These are phyloP conservation scores for Plutella xylostella DNA, from an alignment of 2,888 invertebrate genomes.

Conservation along the genomic window DNA sequence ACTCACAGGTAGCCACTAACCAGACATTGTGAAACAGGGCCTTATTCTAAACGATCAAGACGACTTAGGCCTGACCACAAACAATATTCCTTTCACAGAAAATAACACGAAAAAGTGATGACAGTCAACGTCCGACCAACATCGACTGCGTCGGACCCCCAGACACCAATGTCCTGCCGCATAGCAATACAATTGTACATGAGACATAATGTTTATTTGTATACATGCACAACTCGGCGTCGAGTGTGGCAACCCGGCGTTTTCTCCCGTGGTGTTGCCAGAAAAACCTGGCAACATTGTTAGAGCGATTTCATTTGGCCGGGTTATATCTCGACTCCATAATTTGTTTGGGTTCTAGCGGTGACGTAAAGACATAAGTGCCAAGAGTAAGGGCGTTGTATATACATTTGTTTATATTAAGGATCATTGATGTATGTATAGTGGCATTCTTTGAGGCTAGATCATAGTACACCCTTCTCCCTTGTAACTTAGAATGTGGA, in stretches of 20 bases:
- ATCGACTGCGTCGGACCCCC: too few species aligned
- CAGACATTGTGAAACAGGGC: too few species aligned
- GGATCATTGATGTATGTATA: conserved; percentile 46
- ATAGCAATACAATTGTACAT: conserved; percentile 27
- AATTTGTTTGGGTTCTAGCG: not conserved
- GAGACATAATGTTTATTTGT: too few species aligned
- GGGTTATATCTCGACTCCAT: conserved; percentile 5
- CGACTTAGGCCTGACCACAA: too few species aligned
- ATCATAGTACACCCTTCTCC: conserved; percentile 22
- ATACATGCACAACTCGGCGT: too few species aligned
- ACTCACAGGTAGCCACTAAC: too few species aligned
- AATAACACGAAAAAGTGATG: too few species aligned
- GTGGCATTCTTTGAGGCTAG: conserved; percentile 42
- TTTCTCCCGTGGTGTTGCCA: conserved; percentile 47
- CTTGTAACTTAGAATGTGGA: not conserved
- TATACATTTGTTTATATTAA: conserved; percentile 54
- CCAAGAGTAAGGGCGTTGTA: conserved; percentile 17
- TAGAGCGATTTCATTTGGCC: conserved; percentile 1
- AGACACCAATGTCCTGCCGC: conserved; percentile 19
- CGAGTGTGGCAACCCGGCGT: too few species aligned
- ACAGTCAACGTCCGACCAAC: conserved; percentile 11
- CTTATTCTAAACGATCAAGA: too few species aligned
- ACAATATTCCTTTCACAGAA: too few species aligned
- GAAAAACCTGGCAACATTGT: conserved; percentile 18
- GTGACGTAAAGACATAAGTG: not conserved